Base-by-base conservation (phyloP, 2,888 invertebrate genomes). In the Didymodactylos carnosus region DNA sequence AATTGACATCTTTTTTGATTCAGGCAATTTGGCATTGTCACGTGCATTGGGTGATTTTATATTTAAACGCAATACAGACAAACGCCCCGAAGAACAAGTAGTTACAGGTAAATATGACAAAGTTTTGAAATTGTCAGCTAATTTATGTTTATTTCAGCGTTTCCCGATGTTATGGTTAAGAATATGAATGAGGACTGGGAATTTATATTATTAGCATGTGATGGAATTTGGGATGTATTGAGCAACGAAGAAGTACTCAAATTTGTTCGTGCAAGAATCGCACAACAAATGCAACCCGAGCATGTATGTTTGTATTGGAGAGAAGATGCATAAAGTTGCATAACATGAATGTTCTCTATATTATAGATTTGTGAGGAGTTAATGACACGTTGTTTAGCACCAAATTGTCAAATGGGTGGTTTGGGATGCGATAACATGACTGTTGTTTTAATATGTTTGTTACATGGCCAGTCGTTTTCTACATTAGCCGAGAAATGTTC, bases 401-500 rank as follows among this genome's bases (percentile, higher is more conserved):
- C 97, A 5, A 95, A 97, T 85, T 91, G 92, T 80, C 90, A 92
- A 80, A 93, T 95, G 88, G 93, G 92, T 69, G 95, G 95, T 2
- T 87, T 95, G 62, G 97, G 97, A 78, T 94, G 95, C 84, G 97
- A 98, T 85, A 98, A 98, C 85, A 98, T 98, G 97, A 97, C 97
- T 29, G 94, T 94, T 6, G 88, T 94, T 43, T 85, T 95, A 49
- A 88, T 94, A 74, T 91, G 91, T 80, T 88, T 94, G 76, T 82
- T 89, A 46, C 87, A 84, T 51, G 83, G 83, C 10, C 80, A 79
- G 70, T 79, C 81, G 13, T 85, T 84, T 76, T 82, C 83, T 73
- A 82, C 83, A 74, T 78, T 84, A 72, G 81, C 81, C 11, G 79
- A 78, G 35, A 80, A 80, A 72, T 84, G 84, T 77, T 29, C 53